Evolutionary conservation across 2,113 vertebrate genomes (phyloP).

Genomic region (Guaruba guarouba): DNA sequence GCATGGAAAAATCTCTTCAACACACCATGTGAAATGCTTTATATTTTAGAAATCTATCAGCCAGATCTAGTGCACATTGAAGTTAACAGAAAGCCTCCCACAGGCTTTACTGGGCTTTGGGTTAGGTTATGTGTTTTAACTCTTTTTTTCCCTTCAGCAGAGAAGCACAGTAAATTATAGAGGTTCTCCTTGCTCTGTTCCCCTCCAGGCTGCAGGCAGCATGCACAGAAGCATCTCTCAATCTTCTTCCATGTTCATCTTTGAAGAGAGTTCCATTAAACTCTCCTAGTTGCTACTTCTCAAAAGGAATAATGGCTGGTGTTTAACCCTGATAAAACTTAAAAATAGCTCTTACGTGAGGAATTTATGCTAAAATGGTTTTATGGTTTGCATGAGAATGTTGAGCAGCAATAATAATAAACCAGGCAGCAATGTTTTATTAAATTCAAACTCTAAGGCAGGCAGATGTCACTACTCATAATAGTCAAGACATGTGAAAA

Average conservation of each 20-base stretch:
- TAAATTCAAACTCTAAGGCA: background rate
- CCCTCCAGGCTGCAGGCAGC: conserved; percentile 26
- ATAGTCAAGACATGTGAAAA: background rate
- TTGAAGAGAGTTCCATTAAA: conserved; percentile 42
- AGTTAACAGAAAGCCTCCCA: conserved; percentile 55
- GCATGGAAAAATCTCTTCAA: conserved; percentile 41
- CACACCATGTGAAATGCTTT: conserved; percentile 16
- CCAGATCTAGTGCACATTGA: conserved; percentile 24
- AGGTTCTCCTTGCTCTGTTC: conserved; percentile 45
- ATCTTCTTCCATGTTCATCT: conserved; percentile 28
- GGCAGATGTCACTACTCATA: background rate
- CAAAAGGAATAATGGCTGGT: conserved; percentile 41
- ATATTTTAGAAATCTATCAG: conserved; percentile 48
- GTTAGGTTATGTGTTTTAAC: conserved; percentile 50
- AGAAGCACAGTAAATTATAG: conserved; percentile 46
- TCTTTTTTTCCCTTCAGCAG: conserved; percentile 29
- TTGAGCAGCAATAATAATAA: background rate
- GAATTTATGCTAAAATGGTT: conserved; percentile 4
- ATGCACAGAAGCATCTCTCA: conserved; percentile 24
- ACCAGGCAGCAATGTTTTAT: background rate
- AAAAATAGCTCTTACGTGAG: background rate
- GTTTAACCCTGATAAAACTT: background rate
- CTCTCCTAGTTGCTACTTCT: conserved; percentile 11
- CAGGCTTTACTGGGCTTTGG: conserved; percentile 43
- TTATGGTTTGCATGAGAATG: background rate